Evolutionary conservation across 2,797 vertebrate species (phyloP).

Genomic region (Scolopax rusticola): DNA sequence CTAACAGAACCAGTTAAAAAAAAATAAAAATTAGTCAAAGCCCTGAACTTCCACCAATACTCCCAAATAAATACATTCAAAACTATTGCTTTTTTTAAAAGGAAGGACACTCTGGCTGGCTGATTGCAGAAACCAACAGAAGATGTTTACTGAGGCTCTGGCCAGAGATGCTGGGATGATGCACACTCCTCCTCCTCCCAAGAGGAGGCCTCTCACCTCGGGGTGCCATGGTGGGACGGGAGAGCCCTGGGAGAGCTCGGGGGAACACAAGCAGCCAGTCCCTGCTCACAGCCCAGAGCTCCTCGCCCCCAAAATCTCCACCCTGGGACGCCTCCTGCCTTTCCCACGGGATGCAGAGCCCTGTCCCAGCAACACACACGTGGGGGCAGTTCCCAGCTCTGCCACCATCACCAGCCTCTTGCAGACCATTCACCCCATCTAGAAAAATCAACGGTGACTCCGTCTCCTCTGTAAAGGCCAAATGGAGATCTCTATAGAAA

Average conservation of each 20-base stretch:
- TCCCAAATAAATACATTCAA: not conserved
- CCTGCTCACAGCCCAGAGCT: accelerated
- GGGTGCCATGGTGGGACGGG: accelerated
- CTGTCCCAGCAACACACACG: accelerated
- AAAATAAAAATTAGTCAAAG: not conserved
- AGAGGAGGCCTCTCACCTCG: accelerated
- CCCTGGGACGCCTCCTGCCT: not conserved
- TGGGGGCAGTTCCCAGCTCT: not conserved
- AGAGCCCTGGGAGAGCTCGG: not conserved
- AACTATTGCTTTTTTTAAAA: not conserved
- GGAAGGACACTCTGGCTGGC: not conserved
- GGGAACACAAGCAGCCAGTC: not conserved
- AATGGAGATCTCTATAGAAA: not conserved
- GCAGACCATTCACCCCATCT: accelerated
- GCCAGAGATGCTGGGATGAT: not conserved
- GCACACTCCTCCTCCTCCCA: accelerated
- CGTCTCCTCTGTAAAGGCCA: not conserved
- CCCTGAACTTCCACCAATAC: not conserved
- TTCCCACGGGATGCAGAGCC: accelerated
- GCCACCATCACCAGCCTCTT: not conserved
- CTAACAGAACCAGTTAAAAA: not conserved
- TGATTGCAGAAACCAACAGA: not conserved
- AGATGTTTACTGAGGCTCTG: not conserved
- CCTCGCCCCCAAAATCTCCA: accelerated
- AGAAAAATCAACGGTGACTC: accelerated